A percentile compares a stretch with the other conserved stretches of the same genome.
These are phyloP conservation scores for Microcaecilia unicolor DNA, from an alignment of 2,797 vertebrate species.

Conservation along the genomic window DNA sequence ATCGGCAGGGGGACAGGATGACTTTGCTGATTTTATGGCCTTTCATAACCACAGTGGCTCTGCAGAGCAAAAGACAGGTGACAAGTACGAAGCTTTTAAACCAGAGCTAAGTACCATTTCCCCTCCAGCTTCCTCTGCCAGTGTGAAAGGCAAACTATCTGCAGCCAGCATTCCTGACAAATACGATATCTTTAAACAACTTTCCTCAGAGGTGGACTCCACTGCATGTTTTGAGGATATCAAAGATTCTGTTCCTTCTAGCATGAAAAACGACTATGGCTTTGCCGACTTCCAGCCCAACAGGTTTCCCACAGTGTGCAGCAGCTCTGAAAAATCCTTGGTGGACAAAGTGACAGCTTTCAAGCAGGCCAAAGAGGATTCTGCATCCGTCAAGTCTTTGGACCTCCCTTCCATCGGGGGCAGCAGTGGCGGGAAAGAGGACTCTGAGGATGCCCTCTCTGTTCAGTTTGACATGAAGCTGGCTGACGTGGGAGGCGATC, in stretches of 20 bases:
- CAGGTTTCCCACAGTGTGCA: conserved; percentile 73
- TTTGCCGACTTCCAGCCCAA: conserved; percentile 90
- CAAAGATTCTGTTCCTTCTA: conserved; percentile 68
- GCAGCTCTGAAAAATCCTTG: conserved; percentile 74
- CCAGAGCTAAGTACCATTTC: conserved; percentile 28
- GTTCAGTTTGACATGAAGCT: conserved; percentile 98
- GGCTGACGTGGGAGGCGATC: conserved; percentile 92
- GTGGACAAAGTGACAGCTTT: conserved; percentile 85
- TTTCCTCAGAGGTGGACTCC: conserved; percentile 83
- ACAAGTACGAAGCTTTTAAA: conserved; percentile 43
- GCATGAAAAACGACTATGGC: conserved; percentile 71
- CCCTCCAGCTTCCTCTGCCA: conserved; percentile 10
- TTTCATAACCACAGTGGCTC: conserved; percentile 65
- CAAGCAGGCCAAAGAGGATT: conserved; percentile 93
- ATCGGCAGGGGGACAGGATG: conserved; percentile 63
- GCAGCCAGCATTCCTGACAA: conserved; percentile 47
- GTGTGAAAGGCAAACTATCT: conserved; percentile 18
- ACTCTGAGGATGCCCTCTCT: conserved; percentile 93
- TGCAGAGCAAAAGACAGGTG: conserved; percentile 44
- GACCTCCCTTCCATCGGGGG: conserved; percentile 95
- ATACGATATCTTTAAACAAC: conserved; percentile 85
- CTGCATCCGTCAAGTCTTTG: conserved; percentile 88
- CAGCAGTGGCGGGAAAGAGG: conserved; percentile 91
- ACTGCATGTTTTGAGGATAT: conserved; percentile 63
- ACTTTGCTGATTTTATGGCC: conserved; percentile 97